These are phyloP conservation scores for Limonius californicus DNA, from an alignment of 1,140 invertebrate genomes.

Conservation along the genomic window DNA sequence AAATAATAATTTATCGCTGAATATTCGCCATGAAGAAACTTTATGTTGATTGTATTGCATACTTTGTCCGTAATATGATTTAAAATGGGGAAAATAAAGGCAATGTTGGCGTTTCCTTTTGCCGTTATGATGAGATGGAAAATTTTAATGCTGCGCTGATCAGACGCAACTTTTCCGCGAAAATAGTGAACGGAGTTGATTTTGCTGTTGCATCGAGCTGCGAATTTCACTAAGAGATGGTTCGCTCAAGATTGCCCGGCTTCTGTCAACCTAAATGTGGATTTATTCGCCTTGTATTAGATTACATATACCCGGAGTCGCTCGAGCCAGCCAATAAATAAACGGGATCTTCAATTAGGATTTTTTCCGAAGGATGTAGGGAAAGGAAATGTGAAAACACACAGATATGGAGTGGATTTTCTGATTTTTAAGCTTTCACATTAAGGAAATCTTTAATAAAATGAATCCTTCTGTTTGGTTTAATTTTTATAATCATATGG, in stretches of 20 bases:
- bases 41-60: constrained; percentile 10
- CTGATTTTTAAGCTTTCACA: too few relatives aligned
- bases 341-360: constrained; percentile 42
- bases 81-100: not conserved
- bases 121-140: too few relatives aligned
- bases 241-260: constrained; percentile 32
- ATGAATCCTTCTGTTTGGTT: too few relatives aligned
- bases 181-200: too few relatives aligned
- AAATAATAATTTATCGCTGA: constrained; percentile 7
- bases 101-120: not conserved
- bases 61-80: constrained; percentile 1
- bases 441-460: too few relatives aligned
- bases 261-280: constrained; percentile 43
- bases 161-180: not conserved
- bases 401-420: too few relatives aligned
- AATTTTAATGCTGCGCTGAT: too few relatives aligned
- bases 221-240: constrained; percentile 26
- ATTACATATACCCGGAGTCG: constrained; percentile 38
- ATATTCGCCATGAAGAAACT: constrained; percentile 2
- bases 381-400: not conserved
- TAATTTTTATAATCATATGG: too few relatives aligned
- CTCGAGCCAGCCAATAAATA: constrained; percentile 39
- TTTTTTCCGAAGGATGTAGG: constrained; percentile 27
- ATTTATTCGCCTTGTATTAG: constrained; percentile 40
- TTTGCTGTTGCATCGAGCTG: constrained; percentile 3